A percentile compares a stretch with the other conserved stretches of the same genome.
phyloP scores from a whole-genome alignment of 2,888 invertebrate species.

The Sclerodermus sp. region DNA sequence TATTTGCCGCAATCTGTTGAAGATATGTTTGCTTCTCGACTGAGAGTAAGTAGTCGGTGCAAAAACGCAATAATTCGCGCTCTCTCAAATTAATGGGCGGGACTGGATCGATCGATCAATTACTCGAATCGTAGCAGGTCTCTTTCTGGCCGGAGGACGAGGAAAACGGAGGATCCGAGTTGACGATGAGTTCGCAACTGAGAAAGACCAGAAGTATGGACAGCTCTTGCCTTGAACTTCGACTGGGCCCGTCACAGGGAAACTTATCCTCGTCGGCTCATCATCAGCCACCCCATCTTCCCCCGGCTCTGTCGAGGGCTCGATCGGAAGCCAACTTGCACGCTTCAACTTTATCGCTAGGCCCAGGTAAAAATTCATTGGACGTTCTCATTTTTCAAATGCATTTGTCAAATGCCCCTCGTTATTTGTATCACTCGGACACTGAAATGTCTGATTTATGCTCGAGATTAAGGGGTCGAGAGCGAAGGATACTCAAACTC shows the following conservation, averaged over 20 bases:
- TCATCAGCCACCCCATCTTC: conserved; percentile 66
- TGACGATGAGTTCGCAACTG: conserved; percentile 76
- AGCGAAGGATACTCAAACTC: too few relatives aligned
- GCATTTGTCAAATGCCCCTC: background rate
- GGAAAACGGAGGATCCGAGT: conserved; percentile 71
- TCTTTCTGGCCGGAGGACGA: conserved; percentile 81
- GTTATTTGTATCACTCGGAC: background rate
- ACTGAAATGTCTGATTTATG: too few relatives aligned
- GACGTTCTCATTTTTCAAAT: background rate
- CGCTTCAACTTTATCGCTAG: conserved; percentile 70
- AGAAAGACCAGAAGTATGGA: conserved; percentile 88
- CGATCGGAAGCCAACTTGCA: conserved; percentile 87
- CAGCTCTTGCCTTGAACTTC: conserved; percentile 82
- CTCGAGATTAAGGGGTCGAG: too few relatives aligned
- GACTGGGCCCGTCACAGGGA: conserved; percentile 56
- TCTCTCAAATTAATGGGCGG: too few relatives aligned
- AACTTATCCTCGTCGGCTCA: conserved; percentile 59
- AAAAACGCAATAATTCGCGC: too few relatives aligned
- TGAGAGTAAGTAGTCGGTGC: conserved; percentile 74
- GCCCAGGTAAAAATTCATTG: conserved; percentile 62
- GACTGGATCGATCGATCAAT: too few relatives aligned
- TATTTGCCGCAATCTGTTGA: conserved; percentile 79
- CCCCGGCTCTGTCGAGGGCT: conserved; percentile 72
- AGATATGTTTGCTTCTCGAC: conserved; percentile 77
- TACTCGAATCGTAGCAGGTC: conserved; percentile 67